Base-by-base conservation (phyloP, 2,113 vertebrate genomes). In the Abramis brama region DNA sequence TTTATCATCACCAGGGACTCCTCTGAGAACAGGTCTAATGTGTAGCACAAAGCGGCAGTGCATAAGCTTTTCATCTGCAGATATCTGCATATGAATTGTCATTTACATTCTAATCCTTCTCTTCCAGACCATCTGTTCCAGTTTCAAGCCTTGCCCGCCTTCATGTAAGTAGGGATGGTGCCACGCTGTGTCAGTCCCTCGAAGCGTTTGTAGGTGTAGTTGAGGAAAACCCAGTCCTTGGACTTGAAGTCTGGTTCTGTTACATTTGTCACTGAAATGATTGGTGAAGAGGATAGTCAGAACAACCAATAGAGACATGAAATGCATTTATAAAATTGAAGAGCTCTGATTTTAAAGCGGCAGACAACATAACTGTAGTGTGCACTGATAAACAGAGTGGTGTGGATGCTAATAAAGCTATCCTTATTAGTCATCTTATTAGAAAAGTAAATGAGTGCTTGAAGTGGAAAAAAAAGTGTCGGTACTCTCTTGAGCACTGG, bases 151-250 rank as follows among this genome's bases (percentile, higher is more conserved):
- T 99, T 98, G 86, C 97, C 97, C 0, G 95, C 94, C 93, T 99
- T 98, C 97, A 97, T 98, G 94, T 99, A 99, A 43, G 95, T 96
- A 57, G 98, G 98, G 91, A 99, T 98, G 15, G 97, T 97, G 90
- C 98, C 98, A 57, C 97, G 96, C 90, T 99, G 98, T 0, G 98
- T 99, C 81, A 99, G 93, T 68, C 98, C 98, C 92, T 99, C 98
- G 60, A 99, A 99, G 84, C 98, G 96, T 90, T 99, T 99, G 94
- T 99, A 99, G n/a, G 98, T 99, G 71, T 99, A 99, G 94, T 99
- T 99, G 90, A 99, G 97, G 91, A 99, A 99, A 87, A 99, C 98
- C 97, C 98, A 99, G 95, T 99, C 98, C 96, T 99, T 99, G 79
- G 97, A 98, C 91, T 99, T 99, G 93, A 98, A 99, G 94, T 99